phyloP scores from a whole-genome alignment of 2,888 invertebrate species.

The Chaetogeoica ovagalla region DNA sequence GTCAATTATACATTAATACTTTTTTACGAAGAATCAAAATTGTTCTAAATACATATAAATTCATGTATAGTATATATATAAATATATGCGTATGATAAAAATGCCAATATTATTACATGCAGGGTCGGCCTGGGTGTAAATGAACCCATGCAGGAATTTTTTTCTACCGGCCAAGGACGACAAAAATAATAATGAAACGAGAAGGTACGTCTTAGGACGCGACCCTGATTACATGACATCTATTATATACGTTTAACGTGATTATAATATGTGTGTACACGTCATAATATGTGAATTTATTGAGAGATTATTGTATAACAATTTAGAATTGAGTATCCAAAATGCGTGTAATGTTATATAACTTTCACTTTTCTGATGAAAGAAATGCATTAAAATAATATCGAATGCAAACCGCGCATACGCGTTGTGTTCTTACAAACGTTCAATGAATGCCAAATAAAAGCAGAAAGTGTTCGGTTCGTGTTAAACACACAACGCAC shows the following conservation, averaged over 20 bases:
- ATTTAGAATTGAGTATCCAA: neutral
- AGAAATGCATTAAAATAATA: slow-evolving; percentile 27
- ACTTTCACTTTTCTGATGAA: slow-evolving; percentile 40
- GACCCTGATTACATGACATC: too few species aligned
- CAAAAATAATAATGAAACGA: too few species aligned
- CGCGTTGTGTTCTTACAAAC: neutral
- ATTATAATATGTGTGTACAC: neutral
- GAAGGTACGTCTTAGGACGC: too few species aligned
- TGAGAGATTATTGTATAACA: neutral
- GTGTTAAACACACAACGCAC: neutral
- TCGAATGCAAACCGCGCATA: slow-evolving; percentile 18
- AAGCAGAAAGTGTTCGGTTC: slow-evolving; percentile 21
- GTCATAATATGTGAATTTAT: slow-evolving; percentile 14
- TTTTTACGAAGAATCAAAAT: too few species aligned
- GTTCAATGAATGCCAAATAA: slow-evolving; percentile 26
- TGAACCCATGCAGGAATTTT: too few species aligned
- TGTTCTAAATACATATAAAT: too few species aligned
- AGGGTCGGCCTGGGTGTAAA: too few species aligned
- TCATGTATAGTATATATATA: too few species aligned
- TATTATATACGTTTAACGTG: neutral
- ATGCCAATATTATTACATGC: too few species aligned
- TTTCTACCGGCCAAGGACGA: too few species aligned
- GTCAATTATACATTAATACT: too few species aligned
- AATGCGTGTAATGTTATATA: slow-evolving; percentile 15
- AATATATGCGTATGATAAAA: too few species aligned